Evolutionary conservation across 1,140 invertebrate species (phyloP), one percentile per base, ranked within the genome.

Genomic region (Euura saliciscinereae): DNA sequence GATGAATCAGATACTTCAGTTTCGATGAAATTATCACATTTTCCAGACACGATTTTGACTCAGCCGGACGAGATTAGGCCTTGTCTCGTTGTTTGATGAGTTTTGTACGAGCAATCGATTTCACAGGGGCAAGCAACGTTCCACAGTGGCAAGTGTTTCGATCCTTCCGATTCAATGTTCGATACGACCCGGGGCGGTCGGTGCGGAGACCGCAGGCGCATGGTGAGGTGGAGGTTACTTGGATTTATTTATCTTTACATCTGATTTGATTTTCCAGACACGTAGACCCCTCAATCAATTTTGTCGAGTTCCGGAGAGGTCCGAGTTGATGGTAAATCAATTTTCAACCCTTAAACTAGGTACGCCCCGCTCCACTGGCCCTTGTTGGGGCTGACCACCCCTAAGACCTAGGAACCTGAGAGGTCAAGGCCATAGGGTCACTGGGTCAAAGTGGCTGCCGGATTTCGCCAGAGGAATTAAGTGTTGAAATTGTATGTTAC

Each of bases 211-310:
- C 51, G 51, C 51, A 59, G 51, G 51, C 51, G 51, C 51, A 59
- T 8, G 2, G 51, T 11, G 51, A 59, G 51, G 0, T n/a, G 51
- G 51, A 8, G 51, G 3, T 59, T 59, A 8, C 10, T n/a, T 59
- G 51, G 51, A 59, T 59, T 59, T 59, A 59, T 59, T 59, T 59
- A 59, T 59, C 51, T 59, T 59, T 59, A 59, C 51, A 59, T 59
- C 51, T 59, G 13, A 59, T 59, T 59, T 59, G 8, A 59, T 59
- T 59, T n/a, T 59, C 51, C 51, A 59, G 51, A n/a, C 51, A 59
- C 51, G 51, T 59, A 59, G 28, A 28, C 51, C 5, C 51, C 51
- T 59, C 6, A 59, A 59, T 59, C 51, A 59, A 59, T 59, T 59
- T 4, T 59, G 3, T 59, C 51, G 13, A 59, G 51, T 59, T n/a